These are phyloP conservation scores for Galagoides demidoff DNA, from an alignment of 2,797 vertebrate genomes.

Conservation along the genomic window DNA sequence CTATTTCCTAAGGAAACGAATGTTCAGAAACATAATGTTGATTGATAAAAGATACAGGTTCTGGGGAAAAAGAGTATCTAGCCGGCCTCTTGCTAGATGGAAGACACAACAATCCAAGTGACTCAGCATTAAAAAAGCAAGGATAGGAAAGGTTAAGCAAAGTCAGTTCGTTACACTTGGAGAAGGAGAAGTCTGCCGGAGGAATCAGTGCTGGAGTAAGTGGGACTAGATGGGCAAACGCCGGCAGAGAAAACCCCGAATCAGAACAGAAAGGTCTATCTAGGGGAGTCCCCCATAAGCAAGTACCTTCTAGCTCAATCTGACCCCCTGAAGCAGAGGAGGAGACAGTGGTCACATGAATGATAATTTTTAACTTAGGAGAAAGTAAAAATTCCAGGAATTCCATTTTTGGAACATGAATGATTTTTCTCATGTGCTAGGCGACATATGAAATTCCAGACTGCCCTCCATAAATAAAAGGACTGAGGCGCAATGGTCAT, in stretches of 20 bases:
- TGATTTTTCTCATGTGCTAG: neutral
- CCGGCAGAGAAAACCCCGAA: neutral
- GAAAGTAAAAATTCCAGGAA: neutral
- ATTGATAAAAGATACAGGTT: too few relatives aligned
- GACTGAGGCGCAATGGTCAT: neutral
- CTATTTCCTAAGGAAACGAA: neutral
- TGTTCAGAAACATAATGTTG: neutral
- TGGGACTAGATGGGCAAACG: neutral
- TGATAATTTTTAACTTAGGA: neutral
- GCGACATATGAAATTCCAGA: neutral
- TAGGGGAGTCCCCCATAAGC: neutral
- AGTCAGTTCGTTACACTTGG: neutral
- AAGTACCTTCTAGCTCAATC: neutral
- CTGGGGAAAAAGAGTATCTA: neutral
- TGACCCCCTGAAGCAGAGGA: neutral
- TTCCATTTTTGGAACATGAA: neutral
- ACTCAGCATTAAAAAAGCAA: neutral
- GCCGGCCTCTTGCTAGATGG: neutral
- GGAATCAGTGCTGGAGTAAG: neutral
- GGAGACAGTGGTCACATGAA: neutral
- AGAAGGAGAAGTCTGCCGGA: neutral
- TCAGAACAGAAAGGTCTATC: neutral
- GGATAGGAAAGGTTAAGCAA: neutral
- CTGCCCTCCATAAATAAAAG: neutral
- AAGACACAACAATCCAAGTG: neutral